These are phyloP conservation scores for Coreius guichenoti DNA, from an alignment of 2,797 vertebrate species.

Conservation along the genomic window DNA sequence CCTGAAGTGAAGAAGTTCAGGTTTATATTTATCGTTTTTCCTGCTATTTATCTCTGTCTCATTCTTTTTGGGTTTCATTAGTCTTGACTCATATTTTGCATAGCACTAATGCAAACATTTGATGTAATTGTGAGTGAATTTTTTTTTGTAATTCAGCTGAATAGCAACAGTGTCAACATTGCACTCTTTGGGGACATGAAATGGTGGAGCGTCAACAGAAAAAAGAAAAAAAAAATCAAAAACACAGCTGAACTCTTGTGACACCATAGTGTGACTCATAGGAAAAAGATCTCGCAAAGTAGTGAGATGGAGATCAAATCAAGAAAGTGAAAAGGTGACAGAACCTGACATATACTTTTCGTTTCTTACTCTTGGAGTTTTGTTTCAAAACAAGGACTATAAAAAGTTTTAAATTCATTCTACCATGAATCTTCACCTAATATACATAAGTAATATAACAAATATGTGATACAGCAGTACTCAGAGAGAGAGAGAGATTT, in stretches of 20 bases:
- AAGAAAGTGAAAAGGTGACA: slow-evolving; percentile 37
- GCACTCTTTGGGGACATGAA: slow-evolving; percentile 7
- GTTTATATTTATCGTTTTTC: neutral
- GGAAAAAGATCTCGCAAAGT: slow-evolving; percentile 14
- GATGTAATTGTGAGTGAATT: neutral
- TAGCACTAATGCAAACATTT: neutral
- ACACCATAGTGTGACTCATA: slow-evolving; percentile 40
- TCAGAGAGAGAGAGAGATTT: no score
- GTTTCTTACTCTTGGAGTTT: neutral
- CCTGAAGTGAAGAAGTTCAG: neutral
- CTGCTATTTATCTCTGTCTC: neutral
- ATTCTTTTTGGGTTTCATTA: neutral
- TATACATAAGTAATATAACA: neutral
- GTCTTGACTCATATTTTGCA: neutral
- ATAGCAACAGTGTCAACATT: slow-evolving; percentile 1
- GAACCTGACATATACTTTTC: slow-evolving; percentile 13
- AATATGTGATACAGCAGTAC: neutral
- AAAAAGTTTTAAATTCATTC: neutral
- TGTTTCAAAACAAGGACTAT: slow-evolving; percentile 2
- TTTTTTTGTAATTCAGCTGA: neutral
- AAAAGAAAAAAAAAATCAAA: slow-evolving; percentile 15
- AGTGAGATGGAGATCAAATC: slow-evolving; percentile 21
- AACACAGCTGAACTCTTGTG: slow-evolving; percentile 35
- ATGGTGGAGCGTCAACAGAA: slow-evolving; percentile 3
- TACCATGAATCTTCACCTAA: neutral